Base-by-base conservation (phyloP, 2,797 vertebrate species). In the Phrynocephalus guinanensis region DNA sequence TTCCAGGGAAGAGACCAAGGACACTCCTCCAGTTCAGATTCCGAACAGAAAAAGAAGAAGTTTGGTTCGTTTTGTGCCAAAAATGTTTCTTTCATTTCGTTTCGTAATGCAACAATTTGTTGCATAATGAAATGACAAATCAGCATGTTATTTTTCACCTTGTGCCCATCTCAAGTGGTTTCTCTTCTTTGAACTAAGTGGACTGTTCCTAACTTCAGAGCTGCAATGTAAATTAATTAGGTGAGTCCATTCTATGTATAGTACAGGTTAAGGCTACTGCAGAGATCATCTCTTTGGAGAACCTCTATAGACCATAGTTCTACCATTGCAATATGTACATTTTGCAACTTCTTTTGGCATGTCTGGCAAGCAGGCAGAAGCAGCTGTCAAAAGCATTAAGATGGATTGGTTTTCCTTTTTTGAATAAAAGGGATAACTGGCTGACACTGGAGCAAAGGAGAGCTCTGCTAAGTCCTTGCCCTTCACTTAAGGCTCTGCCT, bases 331-430 rank as follows among this genome's bases (percentile, higher is more conserved):
- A 89, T 70, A 88, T 72, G 76, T 87, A 89, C 6, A 67, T 91
- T 90, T 86, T 94, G 44, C 93, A 95, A 95, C 86, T 82, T 72
- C 71, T 91, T 93, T 89, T 94, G 94, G 91, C 92, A 91, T 91
- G 87, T 82, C 85, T 94, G 94, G 84, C 87, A 93, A 28, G 85
- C 86, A 84, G 90, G 87, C 88, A 96, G 91, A 95, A 93, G 87
- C 91, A 91, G 30, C 92, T 96, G 94, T 94, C 93, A 94, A 83
- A 87, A 83, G 78, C 91, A 85, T 86, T 91, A 88, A 85, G 94
- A 94, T 95, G 94, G 94, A 92, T 95, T 92, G 91, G 83, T 33
- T 73, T 93, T 60, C 75, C n/a, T 92, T 92, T 88, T 90, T 88
- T 87, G 72, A 91, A 78, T 77, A 91, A 93, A 86, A 87, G 44